A percentile compares a stretch with the other conserved stretches of the same genome.
These are phyloP conservation scores for Zosterops pallidus DNA, from an alignment of 2,113 vertebrate species.

Conservation along the genomic window DNA sequence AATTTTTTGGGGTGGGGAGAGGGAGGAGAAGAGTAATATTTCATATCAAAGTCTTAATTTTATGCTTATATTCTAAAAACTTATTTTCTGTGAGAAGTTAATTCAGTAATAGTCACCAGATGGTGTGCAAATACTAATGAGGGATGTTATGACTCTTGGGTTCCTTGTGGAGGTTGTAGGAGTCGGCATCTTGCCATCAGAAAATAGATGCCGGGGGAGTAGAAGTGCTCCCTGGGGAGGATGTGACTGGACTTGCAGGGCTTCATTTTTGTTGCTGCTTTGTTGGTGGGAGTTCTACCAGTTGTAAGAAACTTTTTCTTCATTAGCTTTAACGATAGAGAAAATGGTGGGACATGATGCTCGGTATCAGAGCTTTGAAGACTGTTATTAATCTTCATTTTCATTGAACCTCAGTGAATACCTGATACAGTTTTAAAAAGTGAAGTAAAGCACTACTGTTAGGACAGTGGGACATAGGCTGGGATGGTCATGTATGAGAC, in stretches of 20 bases:
- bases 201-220: conserved; percentile 59
- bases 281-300: background rate
- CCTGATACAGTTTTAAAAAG: background rate
- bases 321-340: conserved; percentile 21
- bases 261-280: conserved; percentile 18
- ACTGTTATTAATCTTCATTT: background rate
- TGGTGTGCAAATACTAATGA: conserved; percentile 77
- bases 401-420: background rate
- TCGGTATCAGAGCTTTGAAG: background rate
- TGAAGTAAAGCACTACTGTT: background rate
- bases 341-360: background rate
- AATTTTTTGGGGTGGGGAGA: background rate
- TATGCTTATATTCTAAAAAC: conserved; percentile 27
- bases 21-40: background rate
- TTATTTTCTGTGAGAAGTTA: conserved; percentile 67
- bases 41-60: conserved; percentile 27
- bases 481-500: background rate
- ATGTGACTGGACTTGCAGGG: conserved; percentile 33
- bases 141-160: conserved; percentile 71
- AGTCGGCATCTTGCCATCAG: conserved; percentile 71
- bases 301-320: conserved; percentile 42
- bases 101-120: conserved; percentile 79
- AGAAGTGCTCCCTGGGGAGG: conserved; percentile 54
- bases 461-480: background rate
- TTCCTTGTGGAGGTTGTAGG: conserved; percentile 65